Base-by-base conservation (phyloP, 2,113 vertebrate species). In the Leptobrachium leishanense region DNA sequence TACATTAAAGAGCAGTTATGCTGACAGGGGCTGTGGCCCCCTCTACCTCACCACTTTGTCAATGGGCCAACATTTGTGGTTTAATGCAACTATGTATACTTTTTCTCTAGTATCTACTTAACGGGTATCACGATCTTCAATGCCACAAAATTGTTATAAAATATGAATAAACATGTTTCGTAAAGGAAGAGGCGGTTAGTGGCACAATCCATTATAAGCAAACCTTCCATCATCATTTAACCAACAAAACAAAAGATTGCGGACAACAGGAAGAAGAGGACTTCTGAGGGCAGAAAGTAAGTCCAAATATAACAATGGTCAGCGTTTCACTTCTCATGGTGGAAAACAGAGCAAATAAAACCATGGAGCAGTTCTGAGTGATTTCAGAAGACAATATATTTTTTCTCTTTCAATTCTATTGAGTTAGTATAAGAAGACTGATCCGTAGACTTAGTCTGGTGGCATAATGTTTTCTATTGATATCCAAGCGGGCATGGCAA, bases 241-340 rank as follows among this genome's bases (percentile, higher is more conserved):
- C 69, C 50, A 72, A 72, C 69, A 72, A 72, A 54, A 54, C 5
- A 72, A 69, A 72, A n/a, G 46, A 53, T 44, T n/a, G 12, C 9
- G 46, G 69, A 39, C 69, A 72, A 20, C 12, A 72, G 69, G 69
- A 72, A 72, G 31, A 2, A 54, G 69, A 55, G 46, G 31, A 3
- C n/a, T 43, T 15, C 68, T 11, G 54, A 43, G 50, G 40, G 43
- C 12, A 54, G 5, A 40, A 5, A 46, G 44, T 9, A 72, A 54
- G 44, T 46, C 40, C 69, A 72, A 4, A 20, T 50, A 6, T 31
- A 70, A 50, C 43, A 46, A 6, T 39, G 7, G n/a, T 2, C 5
- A 65, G 68, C 15, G 5, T 31, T 70, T 70, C 43, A 3, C 3
- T 70, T 70, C 50, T 70, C n/a, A 70, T 70, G 68, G 68, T 70